Evolutionary conservation across 2,797 vertebrate species (phyloP).

Genomic region (Neostethus bicornis): DNA sequence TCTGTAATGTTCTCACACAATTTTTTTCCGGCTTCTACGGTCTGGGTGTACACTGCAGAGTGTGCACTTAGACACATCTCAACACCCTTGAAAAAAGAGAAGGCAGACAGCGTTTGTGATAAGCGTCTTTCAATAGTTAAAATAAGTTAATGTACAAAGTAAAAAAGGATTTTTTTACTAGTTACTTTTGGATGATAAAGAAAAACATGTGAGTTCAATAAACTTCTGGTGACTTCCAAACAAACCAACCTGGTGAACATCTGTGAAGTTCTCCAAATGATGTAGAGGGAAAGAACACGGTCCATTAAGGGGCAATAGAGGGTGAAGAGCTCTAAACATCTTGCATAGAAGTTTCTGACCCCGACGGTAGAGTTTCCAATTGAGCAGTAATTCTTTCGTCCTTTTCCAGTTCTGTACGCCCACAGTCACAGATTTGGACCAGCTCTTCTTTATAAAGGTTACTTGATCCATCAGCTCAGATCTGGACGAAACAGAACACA

Average conservation of each 20-base stretch:
- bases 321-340: constrained; percentile 70
- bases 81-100: constrained; percentile 70
- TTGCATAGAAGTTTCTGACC: constrained; percentile 71
- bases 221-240: neutral
- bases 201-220: neutral
- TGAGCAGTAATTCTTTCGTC: constrained; percentile 62
- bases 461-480: constrained; percentile 78
- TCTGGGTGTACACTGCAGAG: constrained; percentile 68
- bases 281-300: constrained; percentile 62
- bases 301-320: constrained; percentile 69
- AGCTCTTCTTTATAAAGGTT: constrained; percentile 74
- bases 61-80: constrained; percentile 73
- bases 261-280: constrained; percentile 68
- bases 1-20: constrained; percentile 60
- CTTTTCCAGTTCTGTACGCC: constrained; percentile 63
- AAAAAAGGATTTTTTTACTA: neutral
- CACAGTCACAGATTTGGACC: constrained; percentile 72
- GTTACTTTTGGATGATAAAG: neutral
- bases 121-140: neutral
- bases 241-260: constrained; percentile 71
- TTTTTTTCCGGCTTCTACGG: constrained; percentile 74
- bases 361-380: constrained; percentile 75
- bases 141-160: too few relatives aligned
- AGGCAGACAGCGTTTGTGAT: neutral
- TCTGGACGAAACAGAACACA: constrained; percentile 60